Evolutionary conservation across 2,113 vertebrate species (phyloP), one percentile per base, ranked within the genome.

Genomic region (Hemiscyllium ocellatum): DNA sequence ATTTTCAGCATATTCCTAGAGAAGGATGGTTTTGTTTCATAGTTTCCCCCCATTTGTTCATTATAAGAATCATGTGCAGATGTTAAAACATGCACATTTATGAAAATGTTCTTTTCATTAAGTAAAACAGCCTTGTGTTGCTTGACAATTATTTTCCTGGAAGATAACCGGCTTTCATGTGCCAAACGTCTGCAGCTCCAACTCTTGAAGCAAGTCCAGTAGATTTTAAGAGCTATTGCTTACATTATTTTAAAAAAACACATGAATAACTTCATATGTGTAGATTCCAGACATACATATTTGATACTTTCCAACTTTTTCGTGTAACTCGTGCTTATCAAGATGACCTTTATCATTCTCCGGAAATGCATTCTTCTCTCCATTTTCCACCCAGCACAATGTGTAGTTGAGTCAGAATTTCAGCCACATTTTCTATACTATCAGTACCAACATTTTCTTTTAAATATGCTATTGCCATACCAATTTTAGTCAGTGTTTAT

Each of bases 151-250:
- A 95, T 97, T 97, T 97, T 96, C 97, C 97, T 97, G 97, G 96
- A 97, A 95, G 29, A 95, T 52, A 97, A 96, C 97, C 96, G 97
- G 96, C 83, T 96, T 97, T 96, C 96, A 97, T 96, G 96, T 97
- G 97, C 97, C 96, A 97, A 97, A 97, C 97, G 96, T 96, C 97
- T 96, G 97, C 66, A 97, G 96, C 96, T 96, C 96, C 94, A 76
- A 95, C 37, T 15, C 69, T 95, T 95, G 68, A 97, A 97, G 97
- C 96, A 96, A 96, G 97, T 97, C 96, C 97, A 95, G 96, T 94
- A 96, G 97, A 97, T 96, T 97, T 97, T 96, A 87, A 95, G 94
- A 95, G 68, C 94, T 76, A 95, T 95, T 95, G 94, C 68, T 95
- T 95, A 72, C 68, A 72, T 47, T 76, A 72, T 87, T 4, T 4